phyloP scores from a whole-genome alignment of 2,888 invertebrate species.

The Arenicola marina region DNA sequence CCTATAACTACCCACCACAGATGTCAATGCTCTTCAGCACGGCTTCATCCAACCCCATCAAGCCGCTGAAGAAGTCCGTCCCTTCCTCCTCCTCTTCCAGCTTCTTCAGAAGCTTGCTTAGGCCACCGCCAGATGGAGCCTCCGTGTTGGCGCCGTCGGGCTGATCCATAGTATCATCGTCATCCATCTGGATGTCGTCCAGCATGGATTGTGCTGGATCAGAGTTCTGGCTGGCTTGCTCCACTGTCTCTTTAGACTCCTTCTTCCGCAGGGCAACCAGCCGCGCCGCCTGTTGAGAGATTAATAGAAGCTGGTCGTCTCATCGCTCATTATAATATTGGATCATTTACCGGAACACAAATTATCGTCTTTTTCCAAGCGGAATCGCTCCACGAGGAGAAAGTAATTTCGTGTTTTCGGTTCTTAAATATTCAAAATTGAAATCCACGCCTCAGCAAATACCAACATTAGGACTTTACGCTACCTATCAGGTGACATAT shows the following conservation, averaged over 20 bases:
- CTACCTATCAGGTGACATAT: no score
- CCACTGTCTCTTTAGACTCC: slow-evolving; percentile 21
- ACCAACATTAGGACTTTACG: no score
- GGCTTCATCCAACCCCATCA: slow-evolving; percentile 87
- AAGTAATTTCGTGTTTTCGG: no score
- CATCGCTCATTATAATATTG: no score
- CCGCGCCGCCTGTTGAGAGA: slow-evolving; percentile 34
- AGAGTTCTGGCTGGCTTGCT: slow-evolving; percentile 16
- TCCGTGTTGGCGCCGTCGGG: slow-evolving; percentile 25
- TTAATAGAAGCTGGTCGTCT: no score
- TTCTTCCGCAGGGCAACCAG: slow-evolving; percentile 28
- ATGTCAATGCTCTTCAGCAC: slow-evolving; percentile 89
- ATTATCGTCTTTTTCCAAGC: no score
- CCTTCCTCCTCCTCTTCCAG: slow-evolving; percentile 46
- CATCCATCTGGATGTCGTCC: slow-evolving; percentile 52
- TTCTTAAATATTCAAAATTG: no score
- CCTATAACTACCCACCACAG: slow-evolving; percentile 78
- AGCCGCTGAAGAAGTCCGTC: slow-evolving; percentile 61
- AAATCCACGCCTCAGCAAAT: no score
- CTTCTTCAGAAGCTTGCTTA: slow-evolving; percentile 64
- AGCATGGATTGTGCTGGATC: slow-evolving; percentile 38
- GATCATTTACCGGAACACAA: no score
- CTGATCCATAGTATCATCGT: slow-evolving; percentile 63
- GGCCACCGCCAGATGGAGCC: slow-evolving; percentile 33
- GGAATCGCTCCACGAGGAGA: no score